Base-by-base conservation (phyloP, 2,113 vertebrate genomes). In the Uria lomvia region DNA sequence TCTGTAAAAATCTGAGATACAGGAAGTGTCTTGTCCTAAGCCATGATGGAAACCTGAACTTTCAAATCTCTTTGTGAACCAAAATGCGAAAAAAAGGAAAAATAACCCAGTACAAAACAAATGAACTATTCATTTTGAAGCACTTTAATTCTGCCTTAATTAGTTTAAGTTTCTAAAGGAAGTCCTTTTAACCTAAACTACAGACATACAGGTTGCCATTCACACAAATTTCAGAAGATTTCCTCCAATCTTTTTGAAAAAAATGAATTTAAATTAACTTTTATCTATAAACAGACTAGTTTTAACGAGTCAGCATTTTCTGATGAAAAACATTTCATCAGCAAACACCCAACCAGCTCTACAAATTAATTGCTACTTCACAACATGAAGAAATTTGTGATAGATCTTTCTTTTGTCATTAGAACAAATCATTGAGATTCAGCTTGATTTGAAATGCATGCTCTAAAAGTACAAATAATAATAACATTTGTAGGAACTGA, bases 331-430 rank as follows among this genome's bases (percentile, higher is more conserved):
- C 47, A 53, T 81, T 96, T 87, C 70, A 82, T 86, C 90, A 90
- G 58, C 82, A 88, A 94, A 96, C 77, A 78, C 68, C 18, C 10
- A 89, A 88, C 29, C 26, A 88, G 50, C 75, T 93, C 82, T 83
- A 86, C 63, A 96, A 83, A 91, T 97, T 97, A 95, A 91, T 88
- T 95, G 70, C 53, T 87, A 45, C 80, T 92, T 90, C 92, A 78
- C 58, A 94, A 92, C 55, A 80, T 32, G 18, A 86, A 91, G 59
- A 92, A 91, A 77, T 77, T 58, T 90, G 50, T 5, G 22, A 83
- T 76, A 92, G 80, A 90, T 86, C 84, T 96, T 96, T 82, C 70
- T 92, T 96, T 94, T 94, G 78, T 94, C 86, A 43, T 90, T 77
- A 74, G 43, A 83, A 80, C 20, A 96, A 90, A 95, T 83, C 81